These are phyloP conservation scores for Osedax frankpressi DNA, from an alignment of 2,888 invertebrate genomes.

Conservation along the genomic window DNA sequence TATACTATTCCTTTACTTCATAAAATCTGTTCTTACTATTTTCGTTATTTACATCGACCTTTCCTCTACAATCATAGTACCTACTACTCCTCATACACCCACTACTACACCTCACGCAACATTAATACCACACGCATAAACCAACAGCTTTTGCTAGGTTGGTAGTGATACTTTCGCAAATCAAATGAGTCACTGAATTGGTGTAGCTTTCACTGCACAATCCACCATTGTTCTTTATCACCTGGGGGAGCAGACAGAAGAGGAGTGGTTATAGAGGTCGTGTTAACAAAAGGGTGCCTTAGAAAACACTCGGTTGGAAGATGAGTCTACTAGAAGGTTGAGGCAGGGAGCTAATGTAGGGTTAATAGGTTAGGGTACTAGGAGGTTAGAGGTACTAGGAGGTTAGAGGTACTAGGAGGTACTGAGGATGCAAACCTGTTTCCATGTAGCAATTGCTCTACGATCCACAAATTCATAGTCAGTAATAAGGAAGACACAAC, in stretches of 20 bases:
- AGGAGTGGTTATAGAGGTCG: background rate
- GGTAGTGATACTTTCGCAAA: slow-evolving; percentile 78
- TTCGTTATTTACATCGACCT: too few relatives aligned
- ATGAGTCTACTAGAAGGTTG: too few relatives aligned
- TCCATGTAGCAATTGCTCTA: slow-evolving; percentile 40
- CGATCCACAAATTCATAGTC: slow-evolving; percentile 56
- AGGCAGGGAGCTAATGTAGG: too few relatives aligned
- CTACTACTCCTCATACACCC: too few relatives aligned
- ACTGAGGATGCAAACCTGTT: slow-evolving; percentile 54
- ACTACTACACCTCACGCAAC: too few relatives aligned
- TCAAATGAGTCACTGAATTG: slow-evolving; percentile 74
- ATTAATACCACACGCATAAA: background rate
- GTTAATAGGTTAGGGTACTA: too few relatives aligned
- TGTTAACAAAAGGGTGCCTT: background rate
- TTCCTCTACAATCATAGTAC: too few relatives aligned
- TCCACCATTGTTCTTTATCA: slow-evolving; percentile 69
- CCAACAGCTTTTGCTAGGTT: slow-evolving; percentile 71
- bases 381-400: too few relatives aligned
- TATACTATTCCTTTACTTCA: too few relatives aligned
- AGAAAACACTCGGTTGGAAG: too few relatives aligned
- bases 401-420: too few relatives aligned
- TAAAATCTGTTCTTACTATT: too few relatives aligned
- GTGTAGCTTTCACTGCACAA: slow-evolving; percentile 77
- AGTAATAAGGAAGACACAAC: slow-evolving; percentile 76
- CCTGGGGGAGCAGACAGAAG: slow-evolving; percentile 43